Evolutionary conservation across 2,797 vertebrate species (phyloP).

Genomic region (Aphelocoma californica): DNA sequence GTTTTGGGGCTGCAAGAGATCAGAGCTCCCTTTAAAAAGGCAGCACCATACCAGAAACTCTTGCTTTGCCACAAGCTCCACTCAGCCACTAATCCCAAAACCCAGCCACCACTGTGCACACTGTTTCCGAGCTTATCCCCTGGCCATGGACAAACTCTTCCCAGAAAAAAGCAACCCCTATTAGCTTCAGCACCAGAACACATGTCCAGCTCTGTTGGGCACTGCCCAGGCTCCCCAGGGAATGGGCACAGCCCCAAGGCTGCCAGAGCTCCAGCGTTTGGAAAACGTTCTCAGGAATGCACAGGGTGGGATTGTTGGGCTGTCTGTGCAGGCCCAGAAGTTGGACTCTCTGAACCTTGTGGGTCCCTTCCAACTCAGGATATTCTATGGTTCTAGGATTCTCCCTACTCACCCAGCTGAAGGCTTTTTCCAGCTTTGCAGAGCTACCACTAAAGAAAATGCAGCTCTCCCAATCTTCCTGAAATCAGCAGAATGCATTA

Average conservation of each 20-base stretch:
- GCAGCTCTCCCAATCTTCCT: not conserved
- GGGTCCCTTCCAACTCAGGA: not conserved
- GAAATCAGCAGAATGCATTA: conserved; percentile 2
- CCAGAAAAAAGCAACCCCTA: not conserved
- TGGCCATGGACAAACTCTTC: not conserved
- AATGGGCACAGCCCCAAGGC: rapidly evolving
- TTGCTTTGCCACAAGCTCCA: not conserved
- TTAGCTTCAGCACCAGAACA: not conserved
- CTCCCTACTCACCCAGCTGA: not conserved
- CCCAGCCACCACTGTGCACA: not conserved
- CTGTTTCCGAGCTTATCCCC: not conserved
- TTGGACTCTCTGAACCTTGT: not conserved
- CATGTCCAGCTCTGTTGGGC: rapidly evolving
- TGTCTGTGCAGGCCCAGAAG: not conserved
- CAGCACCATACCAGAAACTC: not conserved
- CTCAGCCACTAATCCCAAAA: not conserved
- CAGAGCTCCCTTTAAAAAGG: not conserved
- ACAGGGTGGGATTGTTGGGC: not conserved
- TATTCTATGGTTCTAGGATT: not conserved
- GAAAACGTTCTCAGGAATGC: rapidly evolving
- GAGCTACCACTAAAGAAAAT: not conserved
- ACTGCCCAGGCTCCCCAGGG: not conserved
- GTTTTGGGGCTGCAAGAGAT: not conserved
- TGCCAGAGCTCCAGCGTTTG: not conserved
- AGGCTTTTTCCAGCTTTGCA: not conserved